Evolutionary conservation across 2,888 invertebrate species (phyloP).

Genomic region (Lacanobia wlatinum): DNA sequence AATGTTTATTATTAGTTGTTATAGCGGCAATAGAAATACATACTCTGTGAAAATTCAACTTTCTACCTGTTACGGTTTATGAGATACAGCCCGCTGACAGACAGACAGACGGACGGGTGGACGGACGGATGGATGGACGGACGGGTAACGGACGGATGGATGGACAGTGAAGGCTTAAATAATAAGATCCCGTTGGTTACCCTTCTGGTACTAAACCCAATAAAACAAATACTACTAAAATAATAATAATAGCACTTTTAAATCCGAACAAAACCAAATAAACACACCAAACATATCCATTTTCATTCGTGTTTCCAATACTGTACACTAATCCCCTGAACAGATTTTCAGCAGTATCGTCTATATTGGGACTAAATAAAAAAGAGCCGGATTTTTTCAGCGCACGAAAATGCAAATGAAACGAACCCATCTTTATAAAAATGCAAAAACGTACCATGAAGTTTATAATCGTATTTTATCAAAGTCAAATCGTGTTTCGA

Average conservation of each 20-base stretch:
- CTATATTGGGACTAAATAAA: constrained; percentile 40
- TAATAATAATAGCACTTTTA: not conserved
- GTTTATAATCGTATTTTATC: constrained; percentile 86
- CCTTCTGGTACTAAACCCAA: no score
- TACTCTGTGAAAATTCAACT: no score
- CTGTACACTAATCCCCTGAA: constrained; percentile 43
- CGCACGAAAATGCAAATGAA: constrained; percentile 66
- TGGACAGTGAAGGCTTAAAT: no score
- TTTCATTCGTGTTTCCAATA: constrained; percentile 49
- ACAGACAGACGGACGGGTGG: no score
- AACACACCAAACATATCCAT: constrained; percentile 15
- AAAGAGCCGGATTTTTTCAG: constrained; percentile 42
- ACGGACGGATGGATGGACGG: no score
- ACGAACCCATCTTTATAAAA: constrained; percentile 76
- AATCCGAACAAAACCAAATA: constrained; percentile 6
- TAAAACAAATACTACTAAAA: no score
- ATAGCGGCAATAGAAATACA: no score
- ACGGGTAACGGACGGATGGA: no score
- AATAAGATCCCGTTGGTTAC: no score
- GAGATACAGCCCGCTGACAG: no score
- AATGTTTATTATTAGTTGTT: no score
- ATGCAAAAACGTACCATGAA: constrained; percentile 77
- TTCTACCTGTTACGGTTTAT: no score
- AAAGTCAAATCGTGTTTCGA: constrained; percentile 85
- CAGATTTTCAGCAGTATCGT: constrained; percentile 39